phyloP scores from a whole-genome alignment of 2,113 vertebrate species.

The Galemys pyrenaicus region DNA sequence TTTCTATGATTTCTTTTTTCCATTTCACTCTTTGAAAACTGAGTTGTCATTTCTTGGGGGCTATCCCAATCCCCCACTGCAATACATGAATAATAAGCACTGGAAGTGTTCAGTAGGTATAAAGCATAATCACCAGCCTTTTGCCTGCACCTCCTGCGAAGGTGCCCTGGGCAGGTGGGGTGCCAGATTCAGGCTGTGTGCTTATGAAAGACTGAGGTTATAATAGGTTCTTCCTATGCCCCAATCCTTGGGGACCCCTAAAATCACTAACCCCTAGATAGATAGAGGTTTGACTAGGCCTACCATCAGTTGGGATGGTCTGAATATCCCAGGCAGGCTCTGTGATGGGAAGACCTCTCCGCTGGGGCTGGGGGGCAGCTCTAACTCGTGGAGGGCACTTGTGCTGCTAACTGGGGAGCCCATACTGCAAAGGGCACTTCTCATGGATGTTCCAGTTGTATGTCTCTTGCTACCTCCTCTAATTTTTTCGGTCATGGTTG shows the following conservation, averaged over 20 bases:
- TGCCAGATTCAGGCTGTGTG: neutral
- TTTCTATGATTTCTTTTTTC: neutral
- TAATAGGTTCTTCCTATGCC: neutral
- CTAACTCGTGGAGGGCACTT: neutral
- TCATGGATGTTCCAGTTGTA: neutral
- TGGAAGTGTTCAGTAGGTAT: no score
- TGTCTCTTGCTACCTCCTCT: neutral
- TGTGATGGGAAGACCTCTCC: no score
- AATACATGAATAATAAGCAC: no score
- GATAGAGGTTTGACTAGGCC: neutral
- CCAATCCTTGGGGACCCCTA: neutral
- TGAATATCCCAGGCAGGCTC: rapidly evolving
- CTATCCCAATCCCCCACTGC: no score
- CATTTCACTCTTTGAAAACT: neutral
- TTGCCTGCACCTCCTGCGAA: neutral
- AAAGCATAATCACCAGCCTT: neutral
- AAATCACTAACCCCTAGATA: neutral
- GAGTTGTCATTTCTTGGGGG: neutral
- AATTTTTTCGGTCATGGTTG: neutral
- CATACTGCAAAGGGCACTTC: rapidly evolving
- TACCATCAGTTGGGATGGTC: neutral
- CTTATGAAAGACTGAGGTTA: neutral
- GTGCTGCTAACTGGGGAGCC: no score
- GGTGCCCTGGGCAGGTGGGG: no score
- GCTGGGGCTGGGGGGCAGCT: no score